Percentiles rank a stretch among this genome's conserved stretches.
These are phyloP conservation scores for Amphipyra berbera DNA, from an alignment of 2,888 invertebrate genomes.

Conservation along the genomic window DNA sequence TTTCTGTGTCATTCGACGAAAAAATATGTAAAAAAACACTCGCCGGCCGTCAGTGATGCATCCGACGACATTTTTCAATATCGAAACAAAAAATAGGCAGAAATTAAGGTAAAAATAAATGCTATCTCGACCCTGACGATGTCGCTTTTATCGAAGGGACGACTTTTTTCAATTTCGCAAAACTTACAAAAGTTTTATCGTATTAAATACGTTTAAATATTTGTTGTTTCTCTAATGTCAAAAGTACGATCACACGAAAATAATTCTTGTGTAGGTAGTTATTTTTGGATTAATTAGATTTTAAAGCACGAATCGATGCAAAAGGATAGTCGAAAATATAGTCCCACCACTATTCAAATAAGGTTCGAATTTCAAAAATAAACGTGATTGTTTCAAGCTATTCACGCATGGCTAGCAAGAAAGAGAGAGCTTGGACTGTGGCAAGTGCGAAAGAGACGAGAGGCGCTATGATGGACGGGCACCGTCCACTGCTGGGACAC, in stretches of 20 bases:
- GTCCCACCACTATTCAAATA: slow-evolving; percentile 65
- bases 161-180: slow-evolving; percentile 32
- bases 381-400: slow-evolving; percentile 83
- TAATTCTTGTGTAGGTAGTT: slow-evolving; percentile 1
- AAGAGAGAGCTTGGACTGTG: slow-evolving; percentile 55
- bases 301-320: slow-evolving; percentile 31
- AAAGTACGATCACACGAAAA: slow-evolving; percentile 9
- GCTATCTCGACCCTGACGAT: slow-evolving; percentile 53
- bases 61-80: slow-evolving; percentile 84
- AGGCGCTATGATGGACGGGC: slow-evolving; percentile 82
- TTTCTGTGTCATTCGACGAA: slow-evolving; percentile 84
- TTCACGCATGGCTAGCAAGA: slow-evolving; percentile 77
- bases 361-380: slow-evolving; percentile 79
- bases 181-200: slow-evolving; percentile 1
- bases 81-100: slow-evolving; percentile 69
- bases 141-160: slow-evolving; percentile 48
- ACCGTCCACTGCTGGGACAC: slow-evolving; percentile 79
- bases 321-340: slow-evolving; percentile 52
- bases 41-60: slow-evolving; percentile 76
- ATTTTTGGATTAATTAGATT: slow-evolving; percentile 27
- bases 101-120: slow-evolving; percentile 67
- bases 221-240: slow-evolving; percentile 14
- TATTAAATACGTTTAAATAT: slow-evolving; percentile 8
- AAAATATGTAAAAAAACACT: slow-evolving; percentile 70
- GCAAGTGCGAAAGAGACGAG: slow-evolving; percentile 68